phyloP scores from a whole-genome alignment of 2,888 invertebrate species.

The Labia minor region DNA sequence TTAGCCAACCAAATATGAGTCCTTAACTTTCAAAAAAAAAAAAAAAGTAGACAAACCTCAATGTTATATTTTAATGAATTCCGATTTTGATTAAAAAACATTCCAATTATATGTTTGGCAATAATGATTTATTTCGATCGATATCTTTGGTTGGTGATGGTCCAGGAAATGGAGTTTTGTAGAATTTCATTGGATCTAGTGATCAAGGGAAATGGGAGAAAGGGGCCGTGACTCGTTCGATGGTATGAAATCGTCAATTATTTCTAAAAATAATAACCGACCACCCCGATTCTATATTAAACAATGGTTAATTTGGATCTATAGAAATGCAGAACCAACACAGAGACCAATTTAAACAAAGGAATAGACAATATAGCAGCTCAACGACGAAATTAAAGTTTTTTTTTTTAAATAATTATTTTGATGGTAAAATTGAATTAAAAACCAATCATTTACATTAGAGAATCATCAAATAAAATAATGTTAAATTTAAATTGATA shows the following conservation, averaged over 20 bases:
- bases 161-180: neutral
- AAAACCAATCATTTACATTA: too few relatives aligned
- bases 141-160: neutral
- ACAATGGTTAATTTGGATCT: slow-evolving; percentile 3
- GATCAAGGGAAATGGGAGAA: neutral
- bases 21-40: too few relatives aligned
- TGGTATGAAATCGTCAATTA: neutral
- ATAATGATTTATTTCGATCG: neutral
- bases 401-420: too few relatives aligned
- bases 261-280: slow-evolving; percentile 7
- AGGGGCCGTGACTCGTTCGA: neutral
- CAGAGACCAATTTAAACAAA: neutral
- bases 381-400: too few relatives aligned
- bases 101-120: neutral
- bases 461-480: too few relatives aligned
- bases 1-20: too few relatives aligned
- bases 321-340: too few relatives aligned
- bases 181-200: neutral
- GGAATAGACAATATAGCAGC: neutral
- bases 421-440: too few relatives aligned
- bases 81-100: neutral
- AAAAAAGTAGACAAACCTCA: too few relatives aligned
- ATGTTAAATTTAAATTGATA: too few relatives aligned
- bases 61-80: too few relatives aligned
- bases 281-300: neutral